phyloP scores from a whole-genome alignment of 1,140 invertebrate genomes.

The Cheumatopsyche charites region DNA sequence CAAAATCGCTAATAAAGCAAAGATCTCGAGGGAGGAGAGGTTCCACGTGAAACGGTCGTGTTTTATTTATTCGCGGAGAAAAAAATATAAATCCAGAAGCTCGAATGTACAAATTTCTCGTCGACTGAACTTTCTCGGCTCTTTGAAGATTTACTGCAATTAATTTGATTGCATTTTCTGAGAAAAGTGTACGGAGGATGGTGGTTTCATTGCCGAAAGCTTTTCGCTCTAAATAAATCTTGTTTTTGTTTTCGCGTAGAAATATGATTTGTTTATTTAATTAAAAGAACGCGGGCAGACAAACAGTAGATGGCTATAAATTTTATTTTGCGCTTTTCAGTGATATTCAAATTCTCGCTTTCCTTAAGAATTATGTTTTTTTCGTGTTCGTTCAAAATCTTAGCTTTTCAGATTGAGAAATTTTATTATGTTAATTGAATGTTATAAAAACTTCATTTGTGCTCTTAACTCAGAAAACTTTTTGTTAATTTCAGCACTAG shows the following conservation, averaged over 20 bases:
- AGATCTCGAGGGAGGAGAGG: neutral
- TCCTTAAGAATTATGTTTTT: no score
- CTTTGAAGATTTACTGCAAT: constrained; percentile 29
- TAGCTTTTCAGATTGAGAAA: no score
- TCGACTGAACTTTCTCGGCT: constrained; percentile 9
- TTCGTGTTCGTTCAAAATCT: no score
- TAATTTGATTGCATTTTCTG: constrained; percentile 30
- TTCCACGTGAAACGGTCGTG: neutral
- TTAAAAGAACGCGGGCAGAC: neutral
- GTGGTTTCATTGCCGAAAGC: neutral
- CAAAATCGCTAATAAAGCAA: no score
- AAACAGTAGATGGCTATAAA: neutral
- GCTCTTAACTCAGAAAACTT: no score
- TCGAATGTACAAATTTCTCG: no score
- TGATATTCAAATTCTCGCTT: neutral
- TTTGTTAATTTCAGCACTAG: no score
- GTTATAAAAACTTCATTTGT: no score
- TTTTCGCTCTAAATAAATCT: no score
- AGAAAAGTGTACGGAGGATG: neutral
- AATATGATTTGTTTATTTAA: constrained; percentile 9
- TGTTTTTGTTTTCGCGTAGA: neutral
- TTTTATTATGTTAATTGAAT: no score
- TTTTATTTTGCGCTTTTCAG: neutral
- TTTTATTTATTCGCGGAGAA: no score
- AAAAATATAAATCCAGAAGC: no score